Evolutionary conservation across 1,140 invertebrate genomes (phyloP).

Genomic region (Hylaeus anthracinus): DNA sequence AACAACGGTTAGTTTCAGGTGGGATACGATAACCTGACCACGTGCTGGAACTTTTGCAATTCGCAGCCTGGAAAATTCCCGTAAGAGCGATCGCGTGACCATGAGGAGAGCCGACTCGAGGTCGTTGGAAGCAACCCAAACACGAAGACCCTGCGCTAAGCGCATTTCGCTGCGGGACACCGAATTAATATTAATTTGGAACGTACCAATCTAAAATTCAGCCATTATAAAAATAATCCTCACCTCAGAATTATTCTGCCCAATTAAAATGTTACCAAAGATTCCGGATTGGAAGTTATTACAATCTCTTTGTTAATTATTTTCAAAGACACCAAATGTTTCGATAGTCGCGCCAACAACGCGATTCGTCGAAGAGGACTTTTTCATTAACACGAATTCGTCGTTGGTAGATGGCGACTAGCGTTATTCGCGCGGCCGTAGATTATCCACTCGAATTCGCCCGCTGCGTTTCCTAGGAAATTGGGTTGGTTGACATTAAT

Average conservation of each 20-base stretch:
- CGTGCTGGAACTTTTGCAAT: constrained; percentile 74
- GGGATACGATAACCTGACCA: constrained; percentile 52
- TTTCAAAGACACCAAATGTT: no score
- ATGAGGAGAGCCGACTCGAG: constrained; percentile 14
- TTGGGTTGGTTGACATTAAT: constrained; percentile 53
- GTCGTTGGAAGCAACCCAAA: constrained; percentile 44
- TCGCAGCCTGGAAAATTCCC: constrained; percentile 71
- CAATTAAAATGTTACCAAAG: neutral
- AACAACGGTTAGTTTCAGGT: constrained; percentile 60
- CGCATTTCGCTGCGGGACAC: no score
- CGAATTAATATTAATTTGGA: no score
- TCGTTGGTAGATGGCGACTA: neutral
- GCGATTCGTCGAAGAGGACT: constrained; percentile 9
- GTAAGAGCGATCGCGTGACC: constrained; percentile 64
- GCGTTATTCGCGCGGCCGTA: constrained; percentile 44
- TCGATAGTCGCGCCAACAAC: neutral
- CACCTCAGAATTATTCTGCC: no score
- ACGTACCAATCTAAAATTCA: no score
- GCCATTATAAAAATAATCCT: no score
- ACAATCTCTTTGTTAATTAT: no score
- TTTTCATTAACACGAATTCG: constrained; percentile 5
- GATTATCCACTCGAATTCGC: constrained; percentile 59
- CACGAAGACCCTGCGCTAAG: neutral
- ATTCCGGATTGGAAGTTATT: neutral
- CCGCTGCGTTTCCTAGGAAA: constrained; percentile 50